These are phyloP conservation scores for Drosophila repleta DNA, from an alignment of 1,140 invertebrate species.

Conservation along the genomic window DNA sequence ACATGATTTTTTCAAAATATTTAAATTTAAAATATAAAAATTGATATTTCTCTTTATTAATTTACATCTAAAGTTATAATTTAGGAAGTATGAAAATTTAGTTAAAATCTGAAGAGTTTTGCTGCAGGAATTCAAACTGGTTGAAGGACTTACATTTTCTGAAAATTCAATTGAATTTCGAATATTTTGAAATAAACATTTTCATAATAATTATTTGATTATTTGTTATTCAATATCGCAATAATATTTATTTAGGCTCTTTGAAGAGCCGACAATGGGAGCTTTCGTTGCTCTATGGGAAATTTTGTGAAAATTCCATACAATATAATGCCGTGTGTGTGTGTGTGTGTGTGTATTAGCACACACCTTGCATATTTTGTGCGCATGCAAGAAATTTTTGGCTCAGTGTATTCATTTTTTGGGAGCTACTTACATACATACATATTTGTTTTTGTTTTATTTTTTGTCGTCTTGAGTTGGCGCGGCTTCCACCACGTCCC, in stretches of 20 bases:
- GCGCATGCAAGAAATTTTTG: conserved; percentile 39
- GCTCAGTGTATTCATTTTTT: conserved; percentile 71
- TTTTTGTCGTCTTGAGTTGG: conserved; percentile 30
- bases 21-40: too few species aligned
- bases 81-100: too few species aligned
- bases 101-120: too few species aligned
- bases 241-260: too few species aligned
- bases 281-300: background rate
- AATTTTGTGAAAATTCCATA: background rate
- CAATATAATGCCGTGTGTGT: background rate
- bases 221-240: background rate
- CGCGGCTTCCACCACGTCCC: conserved; percentile 50
- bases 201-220: background rate
- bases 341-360: background rate
- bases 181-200: too few species aligned
- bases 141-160: too few species aligned
- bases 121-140: too few species aligned
- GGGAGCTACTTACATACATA: conserved; percentile 80
- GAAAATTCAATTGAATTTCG: too few species aligned
- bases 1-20: too few species aligned
- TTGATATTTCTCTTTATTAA: too few species aligned
- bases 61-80: too few species aligned
- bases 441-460: conserved; percentile 38
- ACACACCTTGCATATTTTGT: conserved; percentile 10
- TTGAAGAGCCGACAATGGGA: background rate